Evolutionary conservation across 2,797 vertebrate species (phyloP).

Genomic region (Anisognathus igniventris): DNA sequence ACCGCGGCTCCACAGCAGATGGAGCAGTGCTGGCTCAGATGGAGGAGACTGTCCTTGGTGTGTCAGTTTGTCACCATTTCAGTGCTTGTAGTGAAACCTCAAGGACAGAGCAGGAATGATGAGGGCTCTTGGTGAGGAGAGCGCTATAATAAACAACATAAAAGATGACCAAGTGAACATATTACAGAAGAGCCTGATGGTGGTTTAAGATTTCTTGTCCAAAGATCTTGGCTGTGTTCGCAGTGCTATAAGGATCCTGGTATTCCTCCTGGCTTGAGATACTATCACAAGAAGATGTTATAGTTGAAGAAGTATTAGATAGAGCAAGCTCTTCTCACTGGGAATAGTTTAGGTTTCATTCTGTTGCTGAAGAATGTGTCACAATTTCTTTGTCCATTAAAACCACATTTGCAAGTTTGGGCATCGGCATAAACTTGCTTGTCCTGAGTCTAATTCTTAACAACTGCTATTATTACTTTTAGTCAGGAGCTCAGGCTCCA

Average conservation of each 20-base stretch:
- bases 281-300: neutral
- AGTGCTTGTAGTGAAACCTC: neutral
- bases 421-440: neutral
- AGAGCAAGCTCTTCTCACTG: neutral
- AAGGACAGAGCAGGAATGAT: neutral
- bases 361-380: neutral
- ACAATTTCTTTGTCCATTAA: neutral
- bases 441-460: neutral
- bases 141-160: neutral
- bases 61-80: neutral
- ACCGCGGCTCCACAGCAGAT: neutral
- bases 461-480: neutral
- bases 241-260: neutral
- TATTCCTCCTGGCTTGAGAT: neutral
- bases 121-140: neutral
- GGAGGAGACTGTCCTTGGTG: neutral
- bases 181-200: neutral
- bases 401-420: neutral
- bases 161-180: neutral
- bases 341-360: neutral
- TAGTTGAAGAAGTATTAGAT: neutral
- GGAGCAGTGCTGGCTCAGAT: neutral
- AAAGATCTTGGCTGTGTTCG: neutral
- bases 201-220: neutral
- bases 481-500: neutral